A percentile compares a stretch with the other conserved stretches of the same genome.
phyloP scores from a whole-genome alignment of 2,113 vertebrate genomes.

The Hemichromis elongatus region DNA sequence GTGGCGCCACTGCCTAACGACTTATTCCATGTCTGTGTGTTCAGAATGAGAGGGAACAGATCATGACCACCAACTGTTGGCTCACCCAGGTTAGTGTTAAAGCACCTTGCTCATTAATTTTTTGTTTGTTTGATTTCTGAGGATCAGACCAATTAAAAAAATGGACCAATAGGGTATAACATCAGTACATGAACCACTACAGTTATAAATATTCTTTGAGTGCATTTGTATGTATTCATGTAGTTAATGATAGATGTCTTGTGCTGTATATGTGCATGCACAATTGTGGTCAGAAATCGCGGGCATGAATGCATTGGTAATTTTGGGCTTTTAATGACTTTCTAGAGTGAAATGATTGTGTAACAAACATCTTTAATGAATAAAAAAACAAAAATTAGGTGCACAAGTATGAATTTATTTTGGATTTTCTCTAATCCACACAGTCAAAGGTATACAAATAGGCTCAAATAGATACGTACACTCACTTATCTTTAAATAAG shows the following conservation, averaged over 20 bases:
- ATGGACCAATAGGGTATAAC: not conserved
- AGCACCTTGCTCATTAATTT: not conserved
- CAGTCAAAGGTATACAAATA: too few species aligned
- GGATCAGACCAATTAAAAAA: not conserved
- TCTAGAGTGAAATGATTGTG: not conserved
- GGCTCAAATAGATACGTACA: too few species aligned
- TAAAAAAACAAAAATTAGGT: not conserved
- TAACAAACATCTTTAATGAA: not conserved
- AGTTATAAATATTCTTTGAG: not conserved
- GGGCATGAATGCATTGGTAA: not conserved
- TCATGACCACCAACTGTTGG: slow-evolving; percentile 82
- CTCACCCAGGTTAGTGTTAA: slow-evolving; percentile 69
- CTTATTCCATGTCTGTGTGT: slow-evolving; percentile 3
- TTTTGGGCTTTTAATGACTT: not conserved
- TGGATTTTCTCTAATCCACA: too few species aligned
- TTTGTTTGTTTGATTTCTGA: not conserved
- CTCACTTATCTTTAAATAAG: too few species aligned
- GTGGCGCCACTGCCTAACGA: not conserved
- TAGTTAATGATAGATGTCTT: not conserved
- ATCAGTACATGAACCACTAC: not conserved
- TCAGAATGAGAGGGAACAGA: slow-evolving; percentile 81
- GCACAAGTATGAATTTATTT: not conserved
- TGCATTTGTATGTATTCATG: not conserved
- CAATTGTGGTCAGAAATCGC: not conserved
- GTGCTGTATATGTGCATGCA: not conserved